Conservation (phyloP, 92 coral and sea anemone genomes). For the Palythoa grandiflora region DNA sequence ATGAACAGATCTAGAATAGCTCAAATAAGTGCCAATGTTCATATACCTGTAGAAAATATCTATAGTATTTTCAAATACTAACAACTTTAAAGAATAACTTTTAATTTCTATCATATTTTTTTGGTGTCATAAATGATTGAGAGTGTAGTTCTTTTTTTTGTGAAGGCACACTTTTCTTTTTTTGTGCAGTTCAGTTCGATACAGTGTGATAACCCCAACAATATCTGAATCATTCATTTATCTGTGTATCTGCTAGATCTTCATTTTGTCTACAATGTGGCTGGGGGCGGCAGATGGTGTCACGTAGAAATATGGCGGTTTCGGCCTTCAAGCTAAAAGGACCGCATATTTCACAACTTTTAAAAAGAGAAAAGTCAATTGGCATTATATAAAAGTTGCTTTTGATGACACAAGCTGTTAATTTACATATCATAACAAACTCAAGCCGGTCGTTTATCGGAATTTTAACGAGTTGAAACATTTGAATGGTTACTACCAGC, state of each 20-base stretch:
- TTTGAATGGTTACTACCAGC: neutral
- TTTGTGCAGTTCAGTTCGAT: neutral
- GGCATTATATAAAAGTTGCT: neutral
- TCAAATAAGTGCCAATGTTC: too few relatives aligned
- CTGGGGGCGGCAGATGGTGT: constrained; percentile 33
- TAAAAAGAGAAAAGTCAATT: neutral
- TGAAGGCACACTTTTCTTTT: neutral
- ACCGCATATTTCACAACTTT: neutral
- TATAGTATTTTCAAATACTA: too few relatives aligned
- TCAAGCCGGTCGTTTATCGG: neutral
- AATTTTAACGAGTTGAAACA: neutral
- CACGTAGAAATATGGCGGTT: constrained; percentile 12
- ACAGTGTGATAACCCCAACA: neutral
- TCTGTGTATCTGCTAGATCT: constrained; percentile 7
- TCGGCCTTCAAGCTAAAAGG: constrained; percentile 6
- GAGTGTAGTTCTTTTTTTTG: too few relatives aligned
- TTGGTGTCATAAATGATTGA: too few relatives aligned
- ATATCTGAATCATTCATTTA: neutral
- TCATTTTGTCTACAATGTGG: neutral
- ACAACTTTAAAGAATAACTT: too few relatives aligned
- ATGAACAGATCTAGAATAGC: too few relatives aligned
- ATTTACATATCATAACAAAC: neutral
- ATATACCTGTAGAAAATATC: too few relatives aligned
- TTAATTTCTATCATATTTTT: too few relatives aligned
- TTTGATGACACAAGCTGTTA: neutral